These are phyloP conservation scores for Hydrolagus affinis DNA, from an alignment of 2,113 vertebrate species.

Conservation along the genomic window DNA sequence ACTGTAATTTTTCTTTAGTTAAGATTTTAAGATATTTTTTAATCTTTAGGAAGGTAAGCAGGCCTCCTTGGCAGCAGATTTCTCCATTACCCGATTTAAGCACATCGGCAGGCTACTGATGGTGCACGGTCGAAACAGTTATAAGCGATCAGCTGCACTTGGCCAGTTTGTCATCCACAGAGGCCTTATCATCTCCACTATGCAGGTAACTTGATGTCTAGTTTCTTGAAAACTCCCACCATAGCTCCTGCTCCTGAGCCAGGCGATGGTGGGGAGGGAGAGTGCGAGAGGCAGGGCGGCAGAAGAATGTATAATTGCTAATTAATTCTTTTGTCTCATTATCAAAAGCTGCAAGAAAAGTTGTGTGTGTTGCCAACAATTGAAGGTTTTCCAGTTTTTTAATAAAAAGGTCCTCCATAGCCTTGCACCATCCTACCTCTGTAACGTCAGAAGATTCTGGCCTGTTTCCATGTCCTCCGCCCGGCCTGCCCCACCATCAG, in stretches of 20 bases:
- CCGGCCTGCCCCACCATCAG: too few species aligned
- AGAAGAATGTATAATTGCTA: background rate
- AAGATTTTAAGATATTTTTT: background rate
- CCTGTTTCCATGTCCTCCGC: too few species aligned
- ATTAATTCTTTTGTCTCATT: background rate
- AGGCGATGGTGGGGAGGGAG: background rate
- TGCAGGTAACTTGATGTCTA: slow-evolving; percentile 69
- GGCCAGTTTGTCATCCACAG: slow-evolving; percentile 97
- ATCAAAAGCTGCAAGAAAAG: too few species aligned
- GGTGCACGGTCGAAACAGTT: slow-evolving; percentile 96
- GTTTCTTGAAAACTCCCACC: slow-evolving; percentile 9
- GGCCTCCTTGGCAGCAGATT: slow-evolving; percentile 91
- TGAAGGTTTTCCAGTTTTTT: too few species aligned
- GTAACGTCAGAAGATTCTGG: too few species aligned
- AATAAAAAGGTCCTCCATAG: too few species aligned
- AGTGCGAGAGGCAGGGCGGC: background rate
- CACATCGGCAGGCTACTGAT: slow-evolving; percentile 86
- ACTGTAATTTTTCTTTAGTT: too few species aligned
- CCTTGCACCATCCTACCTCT: too few species aligned
- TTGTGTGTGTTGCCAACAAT: too few species aligned
- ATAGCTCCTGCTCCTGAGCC: background rate
- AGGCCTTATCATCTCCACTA: slow-evolving; percentile 95
- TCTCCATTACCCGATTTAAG: slow-evolving; percentile 90
- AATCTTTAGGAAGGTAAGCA: slow-evolving; percentile 80
- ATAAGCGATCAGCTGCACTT: slow-evolving; percentile 89